phyloP scores from a whole-genome alignment of 2,888 invertebrate genomes.

The Yponomeuta sedellus region DNA sequence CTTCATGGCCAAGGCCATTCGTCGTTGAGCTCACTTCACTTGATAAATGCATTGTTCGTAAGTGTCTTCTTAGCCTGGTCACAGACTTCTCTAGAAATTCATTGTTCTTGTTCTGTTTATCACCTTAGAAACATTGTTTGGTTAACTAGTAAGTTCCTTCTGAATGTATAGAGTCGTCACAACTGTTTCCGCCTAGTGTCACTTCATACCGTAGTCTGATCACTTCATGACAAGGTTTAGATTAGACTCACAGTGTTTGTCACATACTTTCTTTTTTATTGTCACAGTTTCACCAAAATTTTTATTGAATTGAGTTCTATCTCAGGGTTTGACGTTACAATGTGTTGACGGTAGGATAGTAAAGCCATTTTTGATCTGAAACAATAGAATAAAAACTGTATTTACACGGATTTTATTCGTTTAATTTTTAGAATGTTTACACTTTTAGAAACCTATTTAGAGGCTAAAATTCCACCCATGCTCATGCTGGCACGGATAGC shows the following conservation, averaged over 20 bases:
- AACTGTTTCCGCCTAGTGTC: not conserved
- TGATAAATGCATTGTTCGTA: conserved; percentile 83
- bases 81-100: not conserved
- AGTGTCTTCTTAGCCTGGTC: conserved; percentile 17
- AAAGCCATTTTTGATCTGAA: conserved; percentile 4
- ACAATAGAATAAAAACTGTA: not conserved
- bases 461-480: no score
- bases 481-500: no score
- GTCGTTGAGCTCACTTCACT: conserved; percentile 87
- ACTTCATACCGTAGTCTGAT: conserved; percentile 5
- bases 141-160: not conserved
- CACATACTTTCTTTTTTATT: conserved; percentile 45
- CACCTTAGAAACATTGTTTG: not conserved
- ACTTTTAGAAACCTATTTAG: no score
- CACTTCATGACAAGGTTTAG: conserved; percentile 5
- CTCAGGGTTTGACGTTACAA: conserved; percentile 16
- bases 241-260: conserved; percentile 43
- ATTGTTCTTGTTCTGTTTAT: conserved; percentile 16
- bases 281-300: no score
- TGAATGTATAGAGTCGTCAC: not conserved
- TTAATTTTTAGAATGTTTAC: no score
- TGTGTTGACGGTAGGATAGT: not conserved
- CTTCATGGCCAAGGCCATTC: conserved; percentile 68
- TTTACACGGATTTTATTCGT: no score
- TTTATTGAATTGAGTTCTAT: conserved; percentile 18